phyloP scores from a whole-genome alignment of 2,113 vertebrate genomes.

The Scomber colias region DNA sequence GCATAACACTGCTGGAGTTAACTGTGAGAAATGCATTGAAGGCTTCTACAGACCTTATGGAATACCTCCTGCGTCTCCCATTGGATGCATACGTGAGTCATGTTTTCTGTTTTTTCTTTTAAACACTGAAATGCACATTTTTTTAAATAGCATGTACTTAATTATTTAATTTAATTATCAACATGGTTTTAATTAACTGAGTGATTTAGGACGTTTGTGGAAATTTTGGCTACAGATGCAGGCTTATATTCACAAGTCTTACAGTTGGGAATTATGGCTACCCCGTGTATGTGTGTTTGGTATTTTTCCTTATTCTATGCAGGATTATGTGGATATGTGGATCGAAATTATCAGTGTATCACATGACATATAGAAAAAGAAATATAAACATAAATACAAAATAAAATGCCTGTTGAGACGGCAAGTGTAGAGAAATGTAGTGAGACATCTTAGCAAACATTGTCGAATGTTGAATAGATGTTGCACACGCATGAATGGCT shows the following conservation, averaged over 20 bases:
- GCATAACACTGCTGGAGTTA: conserved; percentile 95
- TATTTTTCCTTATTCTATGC: not conserved
- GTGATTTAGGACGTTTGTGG: not conserved
- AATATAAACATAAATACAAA: too few species aligned
- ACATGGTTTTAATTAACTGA: not conserved
- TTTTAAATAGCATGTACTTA: not conserved
- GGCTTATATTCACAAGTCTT: not conserved
- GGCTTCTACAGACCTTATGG: conserved; percentile 90
- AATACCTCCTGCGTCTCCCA: conserved; percentile 79
- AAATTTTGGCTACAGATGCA: not conserved
- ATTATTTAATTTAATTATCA: not conserved
- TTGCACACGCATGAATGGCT: not conserved
- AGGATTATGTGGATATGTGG: too few species aligned
- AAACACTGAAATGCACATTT: not conserved
- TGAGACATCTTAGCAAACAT: not conserved
- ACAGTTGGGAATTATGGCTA: not conserved
- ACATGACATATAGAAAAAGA: too few species aligned
- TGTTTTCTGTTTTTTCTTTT: not conserved
- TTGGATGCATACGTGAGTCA: conserved; percentile 90
- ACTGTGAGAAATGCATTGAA: conserved; percentile 91
- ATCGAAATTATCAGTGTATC: not conserved
- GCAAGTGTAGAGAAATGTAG: not conserved
- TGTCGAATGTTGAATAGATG: not conserved
- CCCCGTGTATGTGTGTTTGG: not conserved
- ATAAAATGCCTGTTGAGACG: not conserved